A percentile compares a stretch with the other conserved stretches of the same genome.
These are phyloP conservation scores for Stomatorhinus walkeri DNA, from an alignment of 2,797 vertebrate species.

Conservation along the genomic window DNA sequence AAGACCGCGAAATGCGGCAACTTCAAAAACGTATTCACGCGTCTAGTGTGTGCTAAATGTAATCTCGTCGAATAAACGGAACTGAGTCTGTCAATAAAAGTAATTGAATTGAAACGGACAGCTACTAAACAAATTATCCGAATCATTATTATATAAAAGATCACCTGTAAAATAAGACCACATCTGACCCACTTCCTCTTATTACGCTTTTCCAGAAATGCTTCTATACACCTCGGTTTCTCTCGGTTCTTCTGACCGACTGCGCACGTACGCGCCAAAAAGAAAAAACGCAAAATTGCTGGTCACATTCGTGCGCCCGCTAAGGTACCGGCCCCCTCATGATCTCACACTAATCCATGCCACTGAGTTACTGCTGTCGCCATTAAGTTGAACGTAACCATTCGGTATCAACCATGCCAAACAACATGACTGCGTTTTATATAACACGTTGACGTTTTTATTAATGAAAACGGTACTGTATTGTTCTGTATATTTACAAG, in stretches of 20 bases:
- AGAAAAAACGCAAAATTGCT: slow-evolving; percentile 47
- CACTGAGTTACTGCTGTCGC: background rate
- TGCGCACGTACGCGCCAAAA: slow-evolving; percentile 50
- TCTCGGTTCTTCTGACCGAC: background rate
- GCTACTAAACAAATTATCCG: background rate
- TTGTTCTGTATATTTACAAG: background rate
- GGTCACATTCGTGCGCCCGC: slow-evolving; percentile 16
- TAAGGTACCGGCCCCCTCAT: background rate
- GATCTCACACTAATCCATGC: background rate
- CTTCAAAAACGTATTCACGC: background rate
- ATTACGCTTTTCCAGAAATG: background rate
- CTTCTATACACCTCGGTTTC: background rate
- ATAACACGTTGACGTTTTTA: background rate
- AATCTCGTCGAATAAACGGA: background rate
- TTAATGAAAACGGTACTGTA: background rate
- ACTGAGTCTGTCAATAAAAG: too few relatives aligned
- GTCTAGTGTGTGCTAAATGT: background rate
- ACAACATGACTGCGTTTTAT: background rate
- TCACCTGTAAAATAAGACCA: background rate
- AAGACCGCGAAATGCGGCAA: background rate
- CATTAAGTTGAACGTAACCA: background rate
- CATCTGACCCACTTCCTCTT: background rate
- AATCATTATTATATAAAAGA: background rate
- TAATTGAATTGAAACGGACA: background rate
- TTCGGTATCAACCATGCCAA: background rate